Evolutionary conservation across 2,113 vertebrate genomes (phyloP).

Genomic region (Silurus meridionalis): DNA sequence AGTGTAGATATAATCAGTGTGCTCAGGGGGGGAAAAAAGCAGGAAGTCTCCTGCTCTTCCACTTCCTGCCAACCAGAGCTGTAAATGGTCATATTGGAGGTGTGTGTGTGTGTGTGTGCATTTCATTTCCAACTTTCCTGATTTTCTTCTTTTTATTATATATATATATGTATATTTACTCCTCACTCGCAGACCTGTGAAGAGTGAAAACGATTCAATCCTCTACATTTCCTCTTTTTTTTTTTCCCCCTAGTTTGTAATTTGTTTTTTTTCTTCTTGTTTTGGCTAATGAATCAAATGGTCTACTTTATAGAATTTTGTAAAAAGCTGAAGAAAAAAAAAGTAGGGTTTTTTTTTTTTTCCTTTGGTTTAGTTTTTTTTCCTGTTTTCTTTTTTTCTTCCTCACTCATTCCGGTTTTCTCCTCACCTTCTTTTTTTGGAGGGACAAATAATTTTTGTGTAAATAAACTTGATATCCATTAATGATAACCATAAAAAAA

Average conservation of each 20-base stretch:
- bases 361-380: not conserved
- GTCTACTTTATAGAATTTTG: conserved; percentile 48
- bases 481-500: conserved; percentile 45
- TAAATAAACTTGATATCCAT: conserved; percentile 55
- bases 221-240: too few species aligned
- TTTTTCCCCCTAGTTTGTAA: not conserved
- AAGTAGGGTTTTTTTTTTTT: conserved; percentile 41
- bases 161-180: not conserved
- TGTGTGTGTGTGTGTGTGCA: not conserved
- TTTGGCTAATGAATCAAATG: conserved; percentile 39
- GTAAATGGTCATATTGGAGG: not conserved
- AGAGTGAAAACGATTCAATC: not conserved
- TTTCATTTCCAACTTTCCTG: not conserved
- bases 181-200: conserved; percentile 7
- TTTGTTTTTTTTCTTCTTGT: not conserved
- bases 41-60: conserved; percentile 11
- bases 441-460: conserved; percentile 38
- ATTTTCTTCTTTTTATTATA: too few species aligned
- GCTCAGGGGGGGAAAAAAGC: too few species aligned
- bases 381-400: too few species aligned
- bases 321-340: conserved; percentile 47
- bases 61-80: not conserved
- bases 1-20: not conserved
- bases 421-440: conserved; percentile 21
- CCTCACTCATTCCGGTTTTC: conserved; percentile 40